A percentile compares a stretch with the other conserved stretches of the same genome.
phyloP scores from a whole-genome alignment of 2,888 invertebrate species.

The Ceramica pisi region DNA sequence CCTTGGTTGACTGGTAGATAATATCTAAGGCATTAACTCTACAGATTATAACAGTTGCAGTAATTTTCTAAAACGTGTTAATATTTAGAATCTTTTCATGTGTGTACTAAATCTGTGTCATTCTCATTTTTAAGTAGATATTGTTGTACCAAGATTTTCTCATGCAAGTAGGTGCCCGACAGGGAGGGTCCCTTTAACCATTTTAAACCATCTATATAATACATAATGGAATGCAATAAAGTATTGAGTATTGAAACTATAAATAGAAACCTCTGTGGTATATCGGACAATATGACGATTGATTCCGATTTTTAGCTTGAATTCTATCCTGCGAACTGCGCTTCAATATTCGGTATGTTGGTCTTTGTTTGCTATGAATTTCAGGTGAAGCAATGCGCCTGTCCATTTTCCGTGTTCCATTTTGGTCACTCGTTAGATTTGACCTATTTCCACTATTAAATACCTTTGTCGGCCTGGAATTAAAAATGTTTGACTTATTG shows the following conservation, averaged over 20 bases:
- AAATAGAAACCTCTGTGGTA: not conserved
- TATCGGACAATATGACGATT: not conserved
- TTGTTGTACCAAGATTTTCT: not conserved
- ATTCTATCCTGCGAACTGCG: conserved; percentile 9
- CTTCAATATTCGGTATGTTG: conserved; percentile 7
- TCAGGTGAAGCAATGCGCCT: conserved; percentile 23
- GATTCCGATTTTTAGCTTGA: conserved; percentile 16
- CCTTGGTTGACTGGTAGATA: too few relatives aligned
- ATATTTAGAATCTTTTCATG: not conserved
- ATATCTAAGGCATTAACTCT: too few relatives aligned
- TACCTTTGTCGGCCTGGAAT: conserved; percentile 11
- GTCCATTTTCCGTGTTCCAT: conserved; percentile 35
- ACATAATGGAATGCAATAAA: too few relatives aligned
- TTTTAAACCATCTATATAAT: too few relatives aligned
- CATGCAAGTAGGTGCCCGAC: not conserved
- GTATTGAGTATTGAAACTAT: too few relatives aligned
- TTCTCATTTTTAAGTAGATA: not conserved
- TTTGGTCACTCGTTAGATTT: conserved; percentile 28
- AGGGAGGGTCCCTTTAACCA: too few relatives aligned
- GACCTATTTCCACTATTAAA: conserved; percentile 35
- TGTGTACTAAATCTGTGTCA: not conserved
- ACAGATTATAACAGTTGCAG: too few relatives aligned
- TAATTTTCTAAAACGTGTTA: not conserved
- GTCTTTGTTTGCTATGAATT: conserved; percentile 39
- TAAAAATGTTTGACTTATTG: not conserved